phyloP scores from a whole-genome alignment of 2,113 vertebrate species.

The Paramisgurnus dabryanus region DNA sequence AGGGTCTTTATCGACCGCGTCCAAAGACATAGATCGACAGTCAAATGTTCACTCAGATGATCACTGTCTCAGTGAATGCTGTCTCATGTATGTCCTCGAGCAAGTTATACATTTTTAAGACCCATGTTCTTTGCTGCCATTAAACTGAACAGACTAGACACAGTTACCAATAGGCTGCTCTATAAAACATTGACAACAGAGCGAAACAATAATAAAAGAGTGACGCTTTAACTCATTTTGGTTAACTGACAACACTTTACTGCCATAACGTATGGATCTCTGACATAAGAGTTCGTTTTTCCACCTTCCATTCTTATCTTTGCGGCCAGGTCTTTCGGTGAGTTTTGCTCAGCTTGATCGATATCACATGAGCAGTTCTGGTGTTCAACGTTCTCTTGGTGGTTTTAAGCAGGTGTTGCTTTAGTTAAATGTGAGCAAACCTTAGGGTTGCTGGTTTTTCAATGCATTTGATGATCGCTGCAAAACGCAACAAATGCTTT shows the following conservation, averaged over 20 bases:
- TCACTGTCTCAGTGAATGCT: constrained; percentile 2
- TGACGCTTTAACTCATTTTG: not conserved
- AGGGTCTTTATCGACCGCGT: constrained; percentile 44
- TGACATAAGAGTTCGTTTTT: constrained; percentile 58
- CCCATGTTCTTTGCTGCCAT: constrained; percentile 26
- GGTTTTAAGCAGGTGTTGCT: constrained; percentile 72
- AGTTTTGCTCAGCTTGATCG: constrained; percentile 56
- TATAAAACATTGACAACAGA: not conserved
- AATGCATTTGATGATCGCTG: constrained; percentile 65
- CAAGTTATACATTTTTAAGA: constrained; percentile 54
- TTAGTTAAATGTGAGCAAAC: constrained; percentile 42
- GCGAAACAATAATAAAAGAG: not conserved
- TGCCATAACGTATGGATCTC: constrained; percentile 26
- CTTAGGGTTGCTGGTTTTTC: constrained; percentile 14
- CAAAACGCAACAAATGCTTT: constrained; percentile 49
- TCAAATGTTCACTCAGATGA: constrained; percentile 38
- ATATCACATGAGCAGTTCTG: constrained; percentile 60
- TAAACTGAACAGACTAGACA: constrained; percentile 10
- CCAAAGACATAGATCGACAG: constrained; percentile 35
- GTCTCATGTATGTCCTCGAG: constrained; percentile 47
- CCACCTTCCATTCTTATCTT: constrained; percentile 48
- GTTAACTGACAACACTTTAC: constrained; percentile 26
- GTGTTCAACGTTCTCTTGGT: constrained; percentile 72
- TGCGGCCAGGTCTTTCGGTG: constrained; percentile 48
- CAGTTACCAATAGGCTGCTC: not conserved